phyloP scores from a whole-genome alignment of 2,797 vertebrate genomes.

The Mus caroli region DNA sequence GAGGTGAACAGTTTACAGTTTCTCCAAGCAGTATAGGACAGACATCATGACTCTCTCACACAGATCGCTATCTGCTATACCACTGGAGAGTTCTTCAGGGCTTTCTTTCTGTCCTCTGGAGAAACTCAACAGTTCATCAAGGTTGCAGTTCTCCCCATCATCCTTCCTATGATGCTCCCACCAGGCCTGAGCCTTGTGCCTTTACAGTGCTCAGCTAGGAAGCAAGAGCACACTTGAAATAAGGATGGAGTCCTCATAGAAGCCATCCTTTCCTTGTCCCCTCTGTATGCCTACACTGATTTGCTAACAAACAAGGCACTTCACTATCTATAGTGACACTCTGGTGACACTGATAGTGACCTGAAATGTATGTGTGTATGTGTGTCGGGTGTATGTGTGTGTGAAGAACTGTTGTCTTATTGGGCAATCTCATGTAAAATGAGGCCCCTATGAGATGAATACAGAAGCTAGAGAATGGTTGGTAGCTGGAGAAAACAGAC shows the following conservation, averaged over 20 bases:
- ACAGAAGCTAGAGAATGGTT: not conserved
- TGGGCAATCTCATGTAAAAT: not conserved
- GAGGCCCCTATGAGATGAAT: accelerated
- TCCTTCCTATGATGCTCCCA: not conserved
- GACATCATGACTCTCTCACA: not conserved
- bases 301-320: not conserved
- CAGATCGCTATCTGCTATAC: no score
- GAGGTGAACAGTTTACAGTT: no score
- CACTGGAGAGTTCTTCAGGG: not conserved
- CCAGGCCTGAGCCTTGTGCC: not conserved
- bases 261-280: not conserved
- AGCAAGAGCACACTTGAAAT: not conserved
- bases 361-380: not conserved
- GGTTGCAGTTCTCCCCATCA: not conserved
- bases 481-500: not conserved
- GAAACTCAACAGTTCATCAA: not conserved
- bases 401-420: not conserved
- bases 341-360: not conserved
- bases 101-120: not conserved
- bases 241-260: not conserved
- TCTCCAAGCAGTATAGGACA: not conserved
- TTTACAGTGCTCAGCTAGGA: not conserved
- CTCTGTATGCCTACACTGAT: not conserved
- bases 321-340: not conserved
- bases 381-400: not conserved